Evolutionary conservation across 1,140 invertebrate species (phyloP).

Genomic region (Bombus polaris): DNA sequence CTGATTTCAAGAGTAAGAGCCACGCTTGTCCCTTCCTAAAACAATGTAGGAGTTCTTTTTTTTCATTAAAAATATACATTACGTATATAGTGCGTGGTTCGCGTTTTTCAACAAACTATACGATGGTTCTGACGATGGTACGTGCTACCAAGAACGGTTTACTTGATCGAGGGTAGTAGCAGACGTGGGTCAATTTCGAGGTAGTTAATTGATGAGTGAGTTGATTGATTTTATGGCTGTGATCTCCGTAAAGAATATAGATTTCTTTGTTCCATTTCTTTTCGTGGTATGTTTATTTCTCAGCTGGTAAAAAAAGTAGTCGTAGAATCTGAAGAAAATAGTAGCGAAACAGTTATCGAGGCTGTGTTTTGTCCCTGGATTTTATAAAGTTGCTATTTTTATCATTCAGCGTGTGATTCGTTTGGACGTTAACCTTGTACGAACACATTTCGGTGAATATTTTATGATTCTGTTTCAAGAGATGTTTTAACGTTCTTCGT

Average conservation of each 20-base stretch:
- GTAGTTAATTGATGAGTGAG: too few relatives aligned
- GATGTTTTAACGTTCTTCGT: not conserved
- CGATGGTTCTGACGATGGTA: too few relatives aligned
- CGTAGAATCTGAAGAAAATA: not conserved
- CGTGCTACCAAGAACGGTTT: not conserved
- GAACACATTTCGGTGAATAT: not conserved
- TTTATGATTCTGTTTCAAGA: not conserved
- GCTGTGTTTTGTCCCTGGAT: not conserved
- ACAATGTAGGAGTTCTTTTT: not conserved
- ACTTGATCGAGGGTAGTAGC: not conserved
- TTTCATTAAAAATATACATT: not conserved
- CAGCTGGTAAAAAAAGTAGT: not conserved
- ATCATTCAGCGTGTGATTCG: too few relatives aligned
- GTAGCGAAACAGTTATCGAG: not conserved
- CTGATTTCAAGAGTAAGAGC: slow-evolving; percentile 34
- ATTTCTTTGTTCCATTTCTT: not conserved
- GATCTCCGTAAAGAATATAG: not conserved
- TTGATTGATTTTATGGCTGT: too few relatives aligned
- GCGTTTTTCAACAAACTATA: not conserved
- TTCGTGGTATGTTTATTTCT: too few relatives aligned
- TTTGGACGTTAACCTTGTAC: not conserved
- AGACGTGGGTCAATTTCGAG: not conserved
- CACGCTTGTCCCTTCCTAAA: not conserved
- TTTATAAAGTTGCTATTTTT: not conserved
- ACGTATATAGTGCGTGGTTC: not conserved